Percentiles rank a stretch among this genome's conserved stretches.
Conservation (phyloP, 1,140 invertebrate species). For the Drosophila eugracilis region DNA sequence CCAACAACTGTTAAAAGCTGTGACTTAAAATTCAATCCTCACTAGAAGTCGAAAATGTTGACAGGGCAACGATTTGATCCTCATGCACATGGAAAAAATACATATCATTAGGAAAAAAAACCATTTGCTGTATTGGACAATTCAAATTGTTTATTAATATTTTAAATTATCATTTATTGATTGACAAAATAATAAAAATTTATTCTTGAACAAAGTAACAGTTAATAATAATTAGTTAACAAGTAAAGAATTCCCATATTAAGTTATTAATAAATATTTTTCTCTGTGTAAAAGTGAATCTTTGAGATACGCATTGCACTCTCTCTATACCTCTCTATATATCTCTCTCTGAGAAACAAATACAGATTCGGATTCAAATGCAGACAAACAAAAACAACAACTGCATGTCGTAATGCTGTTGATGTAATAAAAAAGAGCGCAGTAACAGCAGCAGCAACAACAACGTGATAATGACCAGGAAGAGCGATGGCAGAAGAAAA, state of each 20-base stretch:
- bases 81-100: not conserved
- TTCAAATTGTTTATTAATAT: no score
- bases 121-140: no score
- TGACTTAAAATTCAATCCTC: not conserved
- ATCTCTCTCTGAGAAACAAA: constrained; percentile 11
- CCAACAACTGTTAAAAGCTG: constrained; percentile 20
- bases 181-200: no score
- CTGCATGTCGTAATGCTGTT: constrained; percentile 72
- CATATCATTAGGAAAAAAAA: no score
- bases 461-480: constrained; percentile 64
- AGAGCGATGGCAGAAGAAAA: constrained; percentile 45
- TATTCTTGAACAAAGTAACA: no score
- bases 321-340: not conserved
- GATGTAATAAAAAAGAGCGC: constrained; percentile 72
- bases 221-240: no score
- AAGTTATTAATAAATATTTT: not conserved
- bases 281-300: constrained; percentile 63
- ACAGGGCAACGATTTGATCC: constrained; percentile 27
- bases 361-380: constrained; percentile 56
- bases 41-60: constrained; percentile 33
- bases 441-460: constrained; percentile 45
- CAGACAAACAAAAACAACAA: constrained; percentile 43
- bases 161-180: not conserved
- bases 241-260: no score
- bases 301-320: constrained; percentile 33